Evolutionary conservation across 2,797 vertebrate species (phyloP).

Genomic region (Micropoecilia bifurca): DNA sequence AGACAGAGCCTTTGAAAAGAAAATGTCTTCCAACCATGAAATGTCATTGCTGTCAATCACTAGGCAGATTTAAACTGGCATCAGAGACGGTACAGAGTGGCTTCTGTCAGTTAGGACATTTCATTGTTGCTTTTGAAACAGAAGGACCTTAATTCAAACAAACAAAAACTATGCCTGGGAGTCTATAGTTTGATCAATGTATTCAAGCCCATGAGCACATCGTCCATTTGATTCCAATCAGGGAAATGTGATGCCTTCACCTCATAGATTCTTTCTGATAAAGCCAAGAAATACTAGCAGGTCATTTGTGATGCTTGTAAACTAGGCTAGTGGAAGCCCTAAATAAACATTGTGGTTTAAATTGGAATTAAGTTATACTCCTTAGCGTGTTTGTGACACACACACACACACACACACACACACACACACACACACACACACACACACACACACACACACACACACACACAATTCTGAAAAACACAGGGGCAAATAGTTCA

Average conservation of each 20-base stretch:
- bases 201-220: not conserved
- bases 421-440: too few relatives aligned
- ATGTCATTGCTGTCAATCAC: conserved; percentile 75
- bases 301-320: not conserved
- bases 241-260: not conserved
- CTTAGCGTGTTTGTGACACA: not conserved
- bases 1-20: conserved; percentile 61
- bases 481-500: not conserved
- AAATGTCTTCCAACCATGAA: conserved; percentile 68
- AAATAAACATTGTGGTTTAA: not conserved
- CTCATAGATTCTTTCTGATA: not conserved
- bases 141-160: not conserved
- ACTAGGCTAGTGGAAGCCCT: not conserved
- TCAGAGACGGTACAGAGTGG: conserved; percentile 43
- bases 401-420: too few relatives aligned
- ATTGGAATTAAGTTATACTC: not conserved
- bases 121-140: conserved; percentile 34
- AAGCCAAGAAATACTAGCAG: not conserved
- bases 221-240: not conserved
- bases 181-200: not conserved
- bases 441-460: too few relatives aligned
- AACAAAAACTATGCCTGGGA: not conserved
- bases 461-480: too few relatives aligned
- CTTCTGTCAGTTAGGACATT: conserved; percentile 39
- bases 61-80: conserved; percentile 58